These are phyloP conservation scores for Pelosia muscerda DNA, from an alignment of 2,888 invertebrate genomes.

Conservation along the genomic window DNA sequence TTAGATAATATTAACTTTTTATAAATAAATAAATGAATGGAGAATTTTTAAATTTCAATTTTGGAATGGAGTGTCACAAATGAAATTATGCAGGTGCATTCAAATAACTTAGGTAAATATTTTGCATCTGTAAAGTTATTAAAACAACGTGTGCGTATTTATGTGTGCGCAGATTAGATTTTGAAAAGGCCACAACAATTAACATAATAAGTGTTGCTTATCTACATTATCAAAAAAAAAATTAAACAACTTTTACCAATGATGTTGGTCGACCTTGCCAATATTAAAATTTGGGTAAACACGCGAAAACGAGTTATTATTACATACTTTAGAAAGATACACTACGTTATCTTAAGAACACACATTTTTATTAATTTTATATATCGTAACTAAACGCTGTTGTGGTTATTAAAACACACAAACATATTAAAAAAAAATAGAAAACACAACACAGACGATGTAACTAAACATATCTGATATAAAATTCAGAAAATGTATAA, in stretches of 20 bases:
- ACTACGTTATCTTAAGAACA: neutral
- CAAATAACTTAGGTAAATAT: too few species aligned
- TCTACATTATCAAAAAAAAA: neutral
- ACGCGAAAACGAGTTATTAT: constrained; percentile 28
- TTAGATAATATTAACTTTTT: neutral
- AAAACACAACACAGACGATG: constrained; percentile 40
- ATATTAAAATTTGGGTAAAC: constrained; percentile 45
- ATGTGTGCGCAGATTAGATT: neutral
- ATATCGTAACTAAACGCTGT: neutral
- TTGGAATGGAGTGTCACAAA: neutral
- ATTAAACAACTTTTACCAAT: constrained; percentile 50
- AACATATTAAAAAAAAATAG: constrained; percentile 29
- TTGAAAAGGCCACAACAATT: neutral
- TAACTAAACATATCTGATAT: constrained; percentile 26
- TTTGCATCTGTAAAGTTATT: too few species aligned
- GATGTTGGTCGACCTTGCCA: constrained; percentile 42
- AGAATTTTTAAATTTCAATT: neutral
- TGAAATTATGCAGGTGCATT: neutral
- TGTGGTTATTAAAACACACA: neutral
- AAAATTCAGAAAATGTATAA: constrained; percentile 54
- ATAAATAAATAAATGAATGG: too few species aligned
- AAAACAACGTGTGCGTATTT: neutral
- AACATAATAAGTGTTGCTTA: neutral
- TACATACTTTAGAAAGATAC: neutral
- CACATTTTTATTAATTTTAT: neutral